These are phyloP conservation scores for Ramphastos sulfuratus DNA, from an alignment of 2,113 vertebrate species.

Conservation along the genomic window DNA sequence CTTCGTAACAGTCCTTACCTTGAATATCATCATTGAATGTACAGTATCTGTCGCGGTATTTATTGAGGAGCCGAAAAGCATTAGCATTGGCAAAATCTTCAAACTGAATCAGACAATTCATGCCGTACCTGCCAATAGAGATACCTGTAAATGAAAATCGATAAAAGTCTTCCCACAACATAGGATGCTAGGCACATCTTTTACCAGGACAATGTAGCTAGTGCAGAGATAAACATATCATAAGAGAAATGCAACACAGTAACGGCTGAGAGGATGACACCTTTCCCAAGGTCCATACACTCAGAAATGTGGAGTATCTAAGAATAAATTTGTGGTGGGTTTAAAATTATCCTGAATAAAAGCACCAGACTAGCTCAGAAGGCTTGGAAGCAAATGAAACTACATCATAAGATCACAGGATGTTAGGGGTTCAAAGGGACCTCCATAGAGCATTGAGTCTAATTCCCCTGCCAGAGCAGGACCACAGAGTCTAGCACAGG, in stretches of 20 bases:
- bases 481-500: too few species aligned
- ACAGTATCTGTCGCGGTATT: conserved; percentile 91
- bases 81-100: conserved; percentile 98
- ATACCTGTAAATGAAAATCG: neutral
- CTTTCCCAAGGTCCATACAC: neutral
- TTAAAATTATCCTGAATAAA: too few species aligned
- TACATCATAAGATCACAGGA: too few species aligned
- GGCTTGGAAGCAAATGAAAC: too few species aligned
- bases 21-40: conserved; percentile 99
- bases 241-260: neutral
- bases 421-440: too few species aligned
- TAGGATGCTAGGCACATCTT: neutral
- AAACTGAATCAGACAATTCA: conserved; percentile 96
- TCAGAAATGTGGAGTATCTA: neutral
- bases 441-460: too few species aligned
- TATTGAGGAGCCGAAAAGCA: conserved; percentile 93
- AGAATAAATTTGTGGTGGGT: neutral
- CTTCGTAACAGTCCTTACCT: conserved; percentile 74
- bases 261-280: neutral
- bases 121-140: conserved; percentile 84
- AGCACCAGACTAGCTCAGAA: too few species aligned
- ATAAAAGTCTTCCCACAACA: neutral
- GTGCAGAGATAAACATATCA: neutral
- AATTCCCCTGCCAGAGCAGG: too few species aligned
- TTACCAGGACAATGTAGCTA: neutral